Base-by-base conservation (phyloP, 2,888 invertebrate species). In the Mallateleia sp. region DNA sequence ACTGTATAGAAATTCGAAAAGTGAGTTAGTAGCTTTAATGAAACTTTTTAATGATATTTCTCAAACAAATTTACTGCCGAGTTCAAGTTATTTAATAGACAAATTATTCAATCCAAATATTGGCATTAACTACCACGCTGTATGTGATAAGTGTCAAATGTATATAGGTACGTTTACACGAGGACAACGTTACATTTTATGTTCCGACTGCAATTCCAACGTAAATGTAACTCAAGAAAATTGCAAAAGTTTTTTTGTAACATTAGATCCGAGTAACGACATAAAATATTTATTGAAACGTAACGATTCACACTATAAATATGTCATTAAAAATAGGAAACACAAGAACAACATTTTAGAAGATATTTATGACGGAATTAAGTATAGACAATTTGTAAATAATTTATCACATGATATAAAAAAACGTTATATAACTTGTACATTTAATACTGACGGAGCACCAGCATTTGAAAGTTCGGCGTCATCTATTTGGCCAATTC, bases 391-490 rank as follows among this genome's bases (percentile, higher is more conserved):
- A 1, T 60, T 45, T 18, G 45, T 74, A 2, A n/a, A 28, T 15
- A 22, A 34, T n/a, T 47, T 74, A n/a, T 18, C 58, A 1, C 15
- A 25, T 0, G 2, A 4, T n/a, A 7, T 22, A 14, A 60, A 24
- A 47, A 24, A 74, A 8, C 28, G 34, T 7, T 74, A 62, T 15
- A 28, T 28, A 18, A 74, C 50, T 4, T 28, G 38, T 8, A 28
- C 25, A 1, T 74, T 74, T 20, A 74, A 74, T 32, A 24, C 52
- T n/a, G 74, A 45, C n/a, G 45, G 45, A n/a, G 15, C 45, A 15
- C 45, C 45, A 3, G n/a, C 45, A 9, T 45, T 45, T n/a, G n/a
- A 45, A n/a, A n/a, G 45, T n/a, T 45, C 45, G 4, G 4, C 15
- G 4, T 45, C n/a, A 15, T 45, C 45, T 15, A 45, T 45, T n/a